Conservation (phyloP, 2,888 invertebrate species). For the Tenodera sinensis region DNA sequence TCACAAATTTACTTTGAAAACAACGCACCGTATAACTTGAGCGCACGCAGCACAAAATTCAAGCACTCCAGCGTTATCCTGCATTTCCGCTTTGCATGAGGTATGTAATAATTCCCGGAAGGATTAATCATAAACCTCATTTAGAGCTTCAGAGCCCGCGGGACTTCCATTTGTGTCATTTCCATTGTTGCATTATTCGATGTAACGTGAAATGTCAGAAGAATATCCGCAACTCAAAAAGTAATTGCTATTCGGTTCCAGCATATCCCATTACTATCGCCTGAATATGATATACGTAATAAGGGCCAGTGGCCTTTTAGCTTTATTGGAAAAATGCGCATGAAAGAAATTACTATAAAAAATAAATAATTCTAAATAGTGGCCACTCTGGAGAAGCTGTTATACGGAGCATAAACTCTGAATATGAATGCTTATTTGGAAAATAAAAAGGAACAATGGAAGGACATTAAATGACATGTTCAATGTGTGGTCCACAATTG, state of each 20-base stretch:
- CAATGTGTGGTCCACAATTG: too few species aligned
- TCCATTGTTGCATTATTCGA: background rate
- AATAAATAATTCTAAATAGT: too few species aligned
- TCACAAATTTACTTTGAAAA: too few species aligned
- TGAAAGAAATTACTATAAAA: too few species aligned
- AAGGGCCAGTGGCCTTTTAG: background rate
- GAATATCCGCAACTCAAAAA: background rate
- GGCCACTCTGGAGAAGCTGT: too few species aligned
- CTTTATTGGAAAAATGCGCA: background rate
- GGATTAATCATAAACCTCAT: background rate
- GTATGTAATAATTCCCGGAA: background rate
- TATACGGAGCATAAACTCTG: too few species aligned
- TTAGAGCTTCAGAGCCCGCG: background rate
- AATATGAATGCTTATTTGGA: too few species aligned
- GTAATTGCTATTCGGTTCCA: background rate
- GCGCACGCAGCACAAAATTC: background rate
- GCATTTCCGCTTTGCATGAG: background rate
- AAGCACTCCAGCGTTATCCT: background rate
- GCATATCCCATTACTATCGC: background rate
- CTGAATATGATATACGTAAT: background rate
- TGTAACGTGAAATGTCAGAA: background rate
- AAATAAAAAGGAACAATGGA: too few species aligned
- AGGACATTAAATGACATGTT: too few species aligned
- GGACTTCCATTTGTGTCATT: background rate
- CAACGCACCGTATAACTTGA: background rate